These are phyloP conservation scores for Amblyopsis hoosieri DNA, from an alignment of 2,797 vertebrate species.

Conservation along the genomic window DNA sequence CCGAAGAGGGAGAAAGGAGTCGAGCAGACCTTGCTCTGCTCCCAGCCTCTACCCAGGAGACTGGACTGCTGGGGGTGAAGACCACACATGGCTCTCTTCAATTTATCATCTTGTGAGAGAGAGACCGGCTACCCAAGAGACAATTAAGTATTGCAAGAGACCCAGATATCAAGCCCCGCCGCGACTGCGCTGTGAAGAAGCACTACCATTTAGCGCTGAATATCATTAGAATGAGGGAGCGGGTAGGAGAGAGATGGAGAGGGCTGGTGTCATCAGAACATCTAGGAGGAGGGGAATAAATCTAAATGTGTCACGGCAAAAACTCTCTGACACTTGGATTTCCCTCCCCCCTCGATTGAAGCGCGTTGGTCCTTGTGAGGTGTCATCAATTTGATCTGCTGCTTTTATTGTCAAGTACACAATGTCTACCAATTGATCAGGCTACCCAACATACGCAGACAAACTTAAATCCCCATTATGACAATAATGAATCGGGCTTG, in stretches of 20 bases:
- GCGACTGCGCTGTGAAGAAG: conserved; percentile 70
- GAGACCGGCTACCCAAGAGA: conserved; percentile 75
- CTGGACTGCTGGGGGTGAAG: conserved; percentile 68
- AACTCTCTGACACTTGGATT: conserved; percentile 54
- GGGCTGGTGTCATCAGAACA: conserved; percentile 72
- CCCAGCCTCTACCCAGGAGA: conserved; percentile 71
- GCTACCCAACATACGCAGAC: conserved; percentile 61
- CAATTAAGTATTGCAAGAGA: conserved; percentile 79
- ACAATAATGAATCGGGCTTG: conserved; percentile 71
- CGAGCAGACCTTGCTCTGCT: conserved; percentile 64
- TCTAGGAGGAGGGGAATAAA: conserved; percentile 71
- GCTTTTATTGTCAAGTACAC: conserved; percentile 78
- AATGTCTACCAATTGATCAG: conserved; percentile 78
- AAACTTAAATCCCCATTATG: conserved; percentile 78
- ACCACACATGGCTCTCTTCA: conserved; percentile 76
- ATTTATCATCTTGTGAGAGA: conserved; percentile 78
- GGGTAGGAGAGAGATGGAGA: conserved; percentile 44
- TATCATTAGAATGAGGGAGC: conserved; percentile 71
- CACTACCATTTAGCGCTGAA: conserved; percentile 73
- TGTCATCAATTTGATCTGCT: conserved; percentile 79
- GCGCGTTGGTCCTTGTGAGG: conserved; percentile 58
- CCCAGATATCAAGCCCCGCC: conserved; percentile 78
- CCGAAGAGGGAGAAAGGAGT: conserved; percentile 47
- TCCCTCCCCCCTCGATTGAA: conserved; percentile 49
- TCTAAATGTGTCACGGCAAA: conserved; percentile 67